Conservation (phyloP, 2,113 vertebrate species). For the Xerus inauris region DNA sequence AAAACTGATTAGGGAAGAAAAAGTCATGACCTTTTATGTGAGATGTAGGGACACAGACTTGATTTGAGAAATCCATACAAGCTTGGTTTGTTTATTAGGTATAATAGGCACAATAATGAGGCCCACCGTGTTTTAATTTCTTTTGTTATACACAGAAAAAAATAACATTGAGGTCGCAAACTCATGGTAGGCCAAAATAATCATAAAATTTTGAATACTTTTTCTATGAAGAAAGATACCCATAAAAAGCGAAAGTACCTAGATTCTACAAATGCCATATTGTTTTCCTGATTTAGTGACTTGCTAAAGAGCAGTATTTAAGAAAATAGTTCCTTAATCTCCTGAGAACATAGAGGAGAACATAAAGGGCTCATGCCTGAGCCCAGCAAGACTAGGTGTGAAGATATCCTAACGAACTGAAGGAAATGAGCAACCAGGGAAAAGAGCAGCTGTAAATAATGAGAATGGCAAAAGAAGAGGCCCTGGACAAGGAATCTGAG, state of each 20-base stretch:
- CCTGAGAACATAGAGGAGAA: neutral
- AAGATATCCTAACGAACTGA: neutral
- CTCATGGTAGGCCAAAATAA: neutral
- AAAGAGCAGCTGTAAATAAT: neutral
- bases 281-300: neutral
- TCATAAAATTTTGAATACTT: neutral
- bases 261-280: neutral
- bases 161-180: neutral
- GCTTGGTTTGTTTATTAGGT: neutral
- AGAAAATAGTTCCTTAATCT: neutral
- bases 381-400: neutral
- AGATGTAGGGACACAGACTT: neutral
- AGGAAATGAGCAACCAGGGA: neutral
- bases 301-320: neutral
- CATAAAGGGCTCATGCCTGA: neutral
- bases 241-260: neutral
- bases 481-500: neutral
- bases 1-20: neutral
- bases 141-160: neutral
- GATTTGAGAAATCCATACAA: neutral
- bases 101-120: neutral
- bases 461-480: neutral
- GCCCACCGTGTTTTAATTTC: neutral
- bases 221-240: neutral
- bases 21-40: neutral